Percentiles rank a stretch among this genome's conserved stretches.
These are phyloP conservation scores for Galeruca laticollis DNA, from an alignment of 2,888 invertebrate genomes.

Conservation along the genomic window DNA sequence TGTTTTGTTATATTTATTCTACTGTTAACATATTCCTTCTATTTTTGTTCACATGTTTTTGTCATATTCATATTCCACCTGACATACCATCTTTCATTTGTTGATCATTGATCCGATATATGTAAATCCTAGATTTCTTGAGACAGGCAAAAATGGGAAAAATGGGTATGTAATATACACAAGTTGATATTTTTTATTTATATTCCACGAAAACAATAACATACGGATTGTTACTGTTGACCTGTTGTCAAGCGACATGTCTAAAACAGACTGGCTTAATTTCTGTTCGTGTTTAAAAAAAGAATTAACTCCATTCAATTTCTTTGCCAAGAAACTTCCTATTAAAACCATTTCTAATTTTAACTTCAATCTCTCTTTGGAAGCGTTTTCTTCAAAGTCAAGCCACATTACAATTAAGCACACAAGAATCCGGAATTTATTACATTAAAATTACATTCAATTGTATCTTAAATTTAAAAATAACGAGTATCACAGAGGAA, in stretches of 20 bases:
- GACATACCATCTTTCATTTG: too few relatives aligned
- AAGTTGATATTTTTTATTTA: too few relatives aligned
- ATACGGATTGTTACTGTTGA: too few relatives aligned
- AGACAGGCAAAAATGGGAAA: too few relatives aligned
- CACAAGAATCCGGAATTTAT: constrained; percentile 17
- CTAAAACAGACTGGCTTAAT: constrained; percentile 1
- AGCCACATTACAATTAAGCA: constrained; percentile 16
- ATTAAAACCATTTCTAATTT: constrained; percentile 30
- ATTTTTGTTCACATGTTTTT: too few relatives aligned
- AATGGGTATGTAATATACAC: too few relatives aligned
- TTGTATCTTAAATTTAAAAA: constrained; percentile 12
- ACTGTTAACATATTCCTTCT: too few relatives aligned
- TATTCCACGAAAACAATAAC: too few relatives aligned
- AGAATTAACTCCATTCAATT: constrained; percentile 35
- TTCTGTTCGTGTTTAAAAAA: constrained; percentile 14
- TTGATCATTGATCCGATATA: too few relatives aligned
- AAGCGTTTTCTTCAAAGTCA: constrained; percentile 21
- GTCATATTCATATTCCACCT: too few relatives aligned
- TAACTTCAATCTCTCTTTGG: constrained; percentile 18
- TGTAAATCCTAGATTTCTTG: too few relatives aligned
- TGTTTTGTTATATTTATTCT: too few relatives aligned
- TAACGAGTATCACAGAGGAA: constrained; percentile 2
- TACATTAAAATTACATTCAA: constrained; percentile 19
- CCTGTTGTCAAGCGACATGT: not conserved
- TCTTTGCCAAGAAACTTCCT: constrained; percentile 26